phyloP scores from a whole-genome alignment of 2,888 invertebrate genomes.

The Crocallis elinguaria region DNA sequence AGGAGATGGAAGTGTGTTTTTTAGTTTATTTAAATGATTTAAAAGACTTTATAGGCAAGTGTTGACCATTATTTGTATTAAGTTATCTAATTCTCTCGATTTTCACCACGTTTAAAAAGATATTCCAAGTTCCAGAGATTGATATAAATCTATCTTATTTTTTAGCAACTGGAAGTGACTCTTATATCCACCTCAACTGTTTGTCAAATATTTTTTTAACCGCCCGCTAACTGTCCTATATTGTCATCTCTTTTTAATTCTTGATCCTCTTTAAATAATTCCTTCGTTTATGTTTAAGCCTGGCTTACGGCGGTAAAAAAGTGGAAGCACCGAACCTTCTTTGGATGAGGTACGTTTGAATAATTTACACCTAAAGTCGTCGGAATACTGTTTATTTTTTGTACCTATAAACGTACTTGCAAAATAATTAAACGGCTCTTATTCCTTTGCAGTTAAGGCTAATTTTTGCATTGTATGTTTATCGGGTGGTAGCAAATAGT shows the following conservation, averaged over 20 bases:
- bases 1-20: no score
- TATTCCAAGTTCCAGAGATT: not conserved
- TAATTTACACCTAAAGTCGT: slow-evolving; percentile 81
- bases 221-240: slow-evolving; percentile 55
- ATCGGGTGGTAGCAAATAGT: slow-evolving; percentile 30
- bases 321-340: slow-evolving; percentile 64
- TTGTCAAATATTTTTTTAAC: slow-evolving; percentile 38
- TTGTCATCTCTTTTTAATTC: slow-evolving; percentile 62
- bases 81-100: no score
- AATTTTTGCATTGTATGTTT: slow-evolving; percentile 26
- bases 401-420: slow-evolving; percentile 34
- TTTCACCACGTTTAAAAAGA: no score
- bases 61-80: no score
- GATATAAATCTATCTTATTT: not conserved
- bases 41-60: no score
- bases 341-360: slow-evolving; percentile 75
- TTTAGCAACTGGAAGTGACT: not conserved
- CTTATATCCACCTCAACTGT: slow-evolving; percentile 18
- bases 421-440: slow-evolving; percentile 30
- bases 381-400: slow-evolving; percentile 56
- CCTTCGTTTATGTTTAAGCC: slow-evolving; percentile 71
- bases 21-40: no score
- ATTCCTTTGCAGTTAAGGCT: slow-evolving; percentile 37
- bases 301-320: slow-evolving; percentile 71
- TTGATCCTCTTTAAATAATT: slow-evolving; percentile 69